Evolutionary conservation across 2,797 vertebrate species (phyloP), one percentile per base, ranked within the genome.

Genomic region (Acomys russatus): DNA sequence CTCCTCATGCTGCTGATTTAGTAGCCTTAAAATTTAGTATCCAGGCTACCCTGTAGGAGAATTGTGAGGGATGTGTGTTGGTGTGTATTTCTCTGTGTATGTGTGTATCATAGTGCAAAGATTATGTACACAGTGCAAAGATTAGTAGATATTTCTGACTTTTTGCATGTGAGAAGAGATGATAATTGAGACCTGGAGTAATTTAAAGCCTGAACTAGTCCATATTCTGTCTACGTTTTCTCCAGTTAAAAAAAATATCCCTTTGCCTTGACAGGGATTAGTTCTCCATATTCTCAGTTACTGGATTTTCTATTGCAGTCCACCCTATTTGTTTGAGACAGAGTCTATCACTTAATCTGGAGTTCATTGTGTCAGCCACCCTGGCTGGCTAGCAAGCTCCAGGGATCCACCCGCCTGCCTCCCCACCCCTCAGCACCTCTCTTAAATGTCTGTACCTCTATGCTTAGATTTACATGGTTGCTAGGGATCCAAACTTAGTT

Each of bases 1-100:
- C 94, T 98, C 97, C 97, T 98, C 97, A 97, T 98, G 97, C 95
- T 97, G 18, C 61, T 90, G 28, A 93, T 33, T 93, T 44, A 4
- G 44, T 91, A 33, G 90, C 28, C 91, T 93, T 78, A 38, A 94
- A 44, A 84, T 44, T 44, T 44, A 44, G 44, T 92, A 25, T 25
- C 92, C 51, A 44, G 17, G 30, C 51, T 64, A 17, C 38, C 11
- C 33, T 6, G 2, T 64, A 1, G 94, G 79, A 79, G 86, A 87
- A n/a, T 90, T 28, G 15, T 68, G 1, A 74, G 23, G 23, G 51
- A 23, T n/a, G 7, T 17, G 73, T 23, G 63, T 44, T 44, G 44
- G 23, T 89, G 35, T 61, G 51, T 83, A 14, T 78, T 30, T 33
- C 2, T 68, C 1, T 61, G 56, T 35, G 22, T 38, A 7, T 61